Conservation (phyloP, 2,797 vertebrate genomes). For the Pagetopsis macropterus region DNA sequence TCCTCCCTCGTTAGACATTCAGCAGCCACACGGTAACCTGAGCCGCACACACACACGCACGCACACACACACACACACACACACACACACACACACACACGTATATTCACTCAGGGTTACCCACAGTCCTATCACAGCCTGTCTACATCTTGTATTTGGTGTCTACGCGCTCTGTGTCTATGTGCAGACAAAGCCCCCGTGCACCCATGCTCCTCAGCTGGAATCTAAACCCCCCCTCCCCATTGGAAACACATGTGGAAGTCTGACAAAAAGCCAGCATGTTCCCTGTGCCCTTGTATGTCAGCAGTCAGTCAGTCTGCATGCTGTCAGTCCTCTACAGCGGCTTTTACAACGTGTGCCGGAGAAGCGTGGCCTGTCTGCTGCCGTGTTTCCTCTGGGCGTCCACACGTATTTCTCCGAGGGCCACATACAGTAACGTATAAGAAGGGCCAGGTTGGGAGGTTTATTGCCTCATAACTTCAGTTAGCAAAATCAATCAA, state of each 20-base stretch:
- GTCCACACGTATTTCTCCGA: too few relatives aligned
- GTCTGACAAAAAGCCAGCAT: slow-evolving; percentile 72
- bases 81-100: slow-evolving; percentile 16
- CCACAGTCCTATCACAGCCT: slow-evolving; percentile 61
- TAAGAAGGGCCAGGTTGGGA: too few relatives aligned
- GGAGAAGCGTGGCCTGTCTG: slow-evolving; percentile 25
- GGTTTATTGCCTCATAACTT: too few relatives aligned
- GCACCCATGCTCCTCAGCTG: slow-evolving; percentile 47
- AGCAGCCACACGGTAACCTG: slow-evolving; percentile 76
- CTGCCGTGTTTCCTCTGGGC: slow-evolving; percentile 10
- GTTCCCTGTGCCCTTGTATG: slow-evolving; percentile 71
- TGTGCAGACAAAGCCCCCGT: slow-evolving; percentile 31
- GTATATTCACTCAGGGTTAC: slow-evolving; percentile 35
- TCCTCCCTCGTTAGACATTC: slow-evolving; percentile 80
- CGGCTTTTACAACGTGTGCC: slow-evolving; percentile 39
- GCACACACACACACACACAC: slow-evolving; percentile 14
- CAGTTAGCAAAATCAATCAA: too few relatives aligned
- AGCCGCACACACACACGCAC: slow-evolving; percentile 42
- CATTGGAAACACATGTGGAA: slow-evolving; percentile 82
- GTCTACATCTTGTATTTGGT: slow-evolving; percentile 38
- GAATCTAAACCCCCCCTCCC: slow-evolving; percentile 64
- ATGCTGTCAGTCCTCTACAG: slow-evolving; percentile 45
- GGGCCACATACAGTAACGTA: too few relatives aligned
- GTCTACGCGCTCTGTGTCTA: slow-evolving; percentile 29
- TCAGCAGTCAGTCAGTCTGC: slow-evolving; percentile 76